Evolutionary conservation across 1,140 invertebrate genomes (phyloP), one percentile per base, ranked within the genome.

Genomic region (Elymnias hypermnestra): DNA sequence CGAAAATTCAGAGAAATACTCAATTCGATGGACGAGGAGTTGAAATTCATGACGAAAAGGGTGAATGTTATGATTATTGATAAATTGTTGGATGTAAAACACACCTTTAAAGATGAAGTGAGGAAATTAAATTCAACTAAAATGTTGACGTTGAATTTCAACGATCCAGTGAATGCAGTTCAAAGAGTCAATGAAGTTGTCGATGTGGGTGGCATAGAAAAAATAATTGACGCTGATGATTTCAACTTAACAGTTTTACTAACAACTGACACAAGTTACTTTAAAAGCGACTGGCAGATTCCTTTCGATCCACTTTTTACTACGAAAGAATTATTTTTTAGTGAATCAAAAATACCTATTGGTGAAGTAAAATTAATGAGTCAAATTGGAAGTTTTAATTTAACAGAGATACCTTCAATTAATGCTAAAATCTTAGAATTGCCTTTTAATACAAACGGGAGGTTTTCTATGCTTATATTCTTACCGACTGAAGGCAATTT

Each of bases 261-360:
- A 1, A 72, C 94, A 23, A 89, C 89, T 5, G 94, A 93, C 53
- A 89, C 89, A 0, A 74, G 93, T 13, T 93, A 91, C 60, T 94
- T 95, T 72, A 94, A 91, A 72, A 92, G 90, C 25, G 65, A 67
- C 1, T 95, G 94, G 94, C 66, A 82, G 21, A 73, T 71, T 4
- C 83, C 89, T 0, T 95, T 95, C 55, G 87, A 91, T 52, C 71
- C 68, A 10, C 64, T 64, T 0, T 64, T 65, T 0, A 94, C 92
- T 0, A 49, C 46, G n/a, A 28, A n/a, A 2, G 71, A 77, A 28
- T 43, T 51, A 1, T 89, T 89, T 54, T 86, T 79, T 45, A 69
- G 72, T 2, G 63, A 79, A 12, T 54, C 61, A 12, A 69, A 70
- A 13, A 42, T 52, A 2, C 25, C 51, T 9, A 52, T 74, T 6